Evolutionary conservation across 2,113 vertebrate genomes (phyloP), one percentile per base, ranked within the genome.

Genomic region (Rhynchomys soricoides): DNA sequence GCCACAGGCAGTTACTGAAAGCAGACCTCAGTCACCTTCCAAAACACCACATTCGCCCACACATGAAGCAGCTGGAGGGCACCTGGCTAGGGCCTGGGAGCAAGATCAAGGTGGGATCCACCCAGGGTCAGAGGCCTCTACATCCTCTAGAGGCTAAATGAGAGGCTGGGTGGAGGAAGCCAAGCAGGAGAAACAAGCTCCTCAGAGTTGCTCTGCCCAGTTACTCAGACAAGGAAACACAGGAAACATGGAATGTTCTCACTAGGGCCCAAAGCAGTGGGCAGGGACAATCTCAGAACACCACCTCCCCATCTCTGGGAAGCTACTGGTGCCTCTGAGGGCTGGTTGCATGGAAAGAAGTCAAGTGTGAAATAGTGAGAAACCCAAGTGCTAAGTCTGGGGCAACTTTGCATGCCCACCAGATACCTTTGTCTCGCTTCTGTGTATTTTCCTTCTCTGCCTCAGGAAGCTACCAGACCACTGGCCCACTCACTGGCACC

Each of bases 171-270:
- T 9, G 90, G 37, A 55, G 89, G 77, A 8, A 77, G 45, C 71
- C 0, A 13, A 83, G 85, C 93, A 5, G 91, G 94, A 92, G 62
- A 45, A 70, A 74, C 55, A 3, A 37, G 95, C 74, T 95, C 48
- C 1, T 34, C 19, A 48, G 40, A 8, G 77, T 48, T 66, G 48
- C 91, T 43, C 82, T 95, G 21, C 96, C 97, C 89, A 1, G 78
- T 79, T 87, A 96, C 93, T 96, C 97, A 90, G 88, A 31, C 9
- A 68, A 26, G 6, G 92, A 5, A 59, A 62, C 55, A 62, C 55
- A 75, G 50, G 81, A 64, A 57, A 52, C 16, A 9, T 86, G 62
- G 43, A 71, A 52, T 87, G 48, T 68, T 43, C 90, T 92, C 55
- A 89, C 83, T 83, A 0, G 4, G 37, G 48, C 73, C 79, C 62